Evolutionary conservation across 2,113 vertebrate species (phyloP).

Genomic region (Nannobrachium achirus): DNA sequence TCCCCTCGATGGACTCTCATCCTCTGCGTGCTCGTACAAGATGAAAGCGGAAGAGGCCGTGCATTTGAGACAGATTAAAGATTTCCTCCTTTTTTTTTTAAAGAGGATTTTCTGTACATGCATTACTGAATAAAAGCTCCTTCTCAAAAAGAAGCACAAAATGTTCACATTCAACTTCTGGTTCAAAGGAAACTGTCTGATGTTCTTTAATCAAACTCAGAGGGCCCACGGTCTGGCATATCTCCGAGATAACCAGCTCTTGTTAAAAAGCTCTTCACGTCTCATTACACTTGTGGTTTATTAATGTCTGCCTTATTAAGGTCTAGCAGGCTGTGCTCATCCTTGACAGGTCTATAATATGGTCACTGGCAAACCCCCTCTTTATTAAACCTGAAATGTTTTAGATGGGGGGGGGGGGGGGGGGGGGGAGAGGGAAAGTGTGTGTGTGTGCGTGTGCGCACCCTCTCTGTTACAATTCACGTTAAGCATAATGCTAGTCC

Average conservation of each 20-base stretch:
- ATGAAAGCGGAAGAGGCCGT: slow-evolving; percentile 52
- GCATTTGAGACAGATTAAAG: slow-evolving; percentile 36
- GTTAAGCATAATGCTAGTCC: too few species aligned
- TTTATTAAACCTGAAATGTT: too few species aligned
- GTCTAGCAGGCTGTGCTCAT: slow-evolving; percentile 4
- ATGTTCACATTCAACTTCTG: slow-evolving; percentile 27
- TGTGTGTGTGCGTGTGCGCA: too few species aligned
- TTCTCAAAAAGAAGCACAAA: slow-evolving; percentile 21
- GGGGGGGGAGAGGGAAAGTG: too few species aligned
- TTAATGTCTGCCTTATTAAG: slow-evolving; percentile 11
- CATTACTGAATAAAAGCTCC: slow-evolving; percentile 32
- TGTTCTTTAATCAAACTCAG: not conserved
- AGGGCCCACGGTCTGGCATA: slow-evolving; percentile 29
- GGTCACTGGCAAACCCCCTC: not conserved
- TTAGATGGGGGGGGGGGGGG: too few species aligned
- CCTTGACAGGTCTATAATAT: slow-evolving; percentile 13
- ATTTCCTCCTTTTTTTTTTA: slow-evolving; percentile 16
- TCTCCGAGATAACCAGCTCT: slow-evolving; percentile 27
- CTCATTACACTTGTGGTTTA: slow-evolving; percentile 16
- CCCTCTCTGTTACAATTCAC: too few species aligned
- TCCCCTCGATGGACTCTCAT: slow-evolving; percentile 51
- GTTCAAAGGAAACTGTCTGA: slow-evolving; percentile 28
- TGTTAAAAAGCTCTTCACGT: slow-evolving; percentile 22
- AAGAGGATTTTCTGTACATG: slow-evolving; percentile 24
- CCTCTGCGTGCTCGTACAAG: slow-evolving; percentile 42